Evolutionary conservation across 2,113 vertebrate species (phyloP).

Genomic region (Sterrhoptilus dennistouni): DNA sequence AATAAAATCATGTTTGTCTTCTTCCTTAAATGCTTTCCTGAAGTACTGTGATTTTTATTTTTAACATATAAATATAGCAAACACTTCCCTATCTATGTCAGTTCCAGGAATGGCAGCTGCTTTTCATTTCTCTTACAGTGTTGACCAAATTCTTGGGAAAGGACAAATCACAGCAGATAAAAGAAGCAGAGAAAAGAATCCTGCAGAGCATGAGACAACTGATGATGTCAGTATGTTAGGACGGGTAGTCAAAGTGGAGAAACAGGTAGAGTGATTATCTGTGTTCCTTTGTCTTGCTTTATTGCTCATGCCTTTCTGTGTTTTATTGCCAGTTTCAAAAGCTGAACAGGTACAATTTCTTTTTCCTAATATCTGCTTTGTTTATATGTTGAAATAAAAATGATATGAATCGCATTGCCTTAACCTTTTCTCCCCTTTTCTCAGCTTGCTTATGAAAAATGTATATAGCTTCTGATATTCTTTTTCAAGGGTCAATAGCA

Average conservation of each 20-base stretch:
- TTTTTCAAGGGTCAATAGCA: neutral
- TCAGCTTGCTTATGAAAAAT: neutral
- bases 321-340: neutral
- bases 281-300: neutral
- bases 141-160: constrained; percentile 97
- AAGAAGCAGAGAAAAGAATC: constrained; percentile 90
- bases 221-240: constrained; percentile 97
- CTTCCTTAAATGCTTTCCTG: neutral
- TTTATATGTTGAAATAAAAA: neutral
- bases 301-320: neutral
- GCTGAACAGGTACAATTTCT: neutral
- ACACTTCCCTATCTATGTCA: neutral
- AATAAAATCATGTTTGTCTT: neutral
- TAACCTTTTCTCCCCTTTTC: neutral
- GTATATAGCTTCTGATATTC: neutral
- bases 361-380: neutral
- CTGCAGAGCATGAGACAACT: constrained; percentile 86
- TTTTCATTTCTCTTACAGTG: constrained; percentile 75
- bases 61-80: neutral
- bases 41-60: neutral
- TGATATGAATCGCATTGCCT: rapidly evolving
- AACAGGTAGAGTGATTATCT: constrained; percentile 82
- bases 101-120: neutral
- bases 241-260: constrained; percentile 95
- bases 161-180: constrained; percentile 94